A percentile compares a stretch with the other conserved stretches of the same genome.
Evolutionary conservation across 2,888 invertebrate species (phyloP).

Genomic region (Oxytorus armatus): DNA sequence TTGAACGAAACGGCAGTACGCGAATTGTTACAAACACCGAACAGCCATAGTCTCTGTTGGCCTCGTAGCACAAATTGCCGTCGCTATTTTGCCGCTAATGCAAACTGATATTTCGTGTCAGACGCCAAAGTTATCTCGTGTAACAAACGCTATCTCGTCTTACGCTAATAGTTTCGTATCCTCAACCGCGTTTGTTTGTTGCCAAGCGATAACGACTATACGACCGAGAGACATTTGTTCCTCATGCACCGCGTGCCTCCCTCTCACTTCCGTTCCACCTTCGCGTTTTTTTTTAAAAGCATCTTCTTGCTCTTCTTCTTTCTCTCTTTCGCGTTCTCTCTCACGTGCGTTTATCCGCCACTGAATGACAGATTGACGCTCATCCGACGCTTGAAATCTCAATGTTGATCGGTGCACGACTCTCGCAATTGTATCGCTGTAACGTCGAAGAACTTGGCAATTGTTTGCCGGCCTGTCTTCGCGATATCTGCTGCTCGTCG

Average conservation of each 20-base stretch:
- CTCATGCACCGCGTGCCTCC: too few relatives aligned
- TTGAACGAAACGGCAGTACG: background rate
- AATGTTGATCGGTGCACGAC: background rate
- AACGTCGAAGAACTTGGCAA: slow-evolving; percentile 20
- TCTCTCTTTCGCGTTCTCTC: slow-evolving; percentile 4
- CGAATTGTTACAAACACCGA: slow-evolving; percentile 5
- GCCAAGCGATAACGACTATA: slow-evolving; percentile 58
- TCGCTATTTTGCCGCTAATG: slow-evolving; percentile 40
- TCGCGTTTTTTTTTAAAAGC: background rate
- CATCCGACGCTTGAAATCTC: slow-evolving; percentile 36
- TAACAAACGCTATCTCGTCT: slow-evolving; percentile 50
- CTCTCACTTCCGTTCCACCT: background rate
- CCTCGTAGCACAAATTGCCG: slow-evolving; percentile 27
- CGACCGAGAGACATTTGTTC: slow-evolving; percentile 12
- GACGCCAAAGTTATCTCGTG: slow-evolving; percentile 55
- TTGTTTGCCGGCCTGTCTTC: slow-evolving; percentile 32
- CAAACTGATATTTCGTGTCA: slow-evolving; percentile 53
- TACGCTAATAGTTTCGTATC: slow-evolving; percentile 63
- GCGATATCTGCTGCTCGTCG: slow-evolving; percentile 11
- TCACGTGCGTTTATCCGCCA: slow-evolving; percentile 17
- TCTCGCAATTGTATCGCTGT: background rate
- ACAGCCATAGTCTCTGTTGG: slow-evolving; percentile 19
- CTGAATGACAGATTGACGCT: slow-evolving; percentile 7
- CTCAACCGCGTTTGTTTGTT: slow-evolving; percentile 51
- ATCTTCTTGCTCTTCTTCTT: background rate